A percentile compares a stretch with the other conserved stretches of the same genome.
These are phyloP conservation scores for Umimayanthus kanabou DNA, from an alignment of 92 coral and sea anemone genomes.

Conservation along the genomic window DNA sequence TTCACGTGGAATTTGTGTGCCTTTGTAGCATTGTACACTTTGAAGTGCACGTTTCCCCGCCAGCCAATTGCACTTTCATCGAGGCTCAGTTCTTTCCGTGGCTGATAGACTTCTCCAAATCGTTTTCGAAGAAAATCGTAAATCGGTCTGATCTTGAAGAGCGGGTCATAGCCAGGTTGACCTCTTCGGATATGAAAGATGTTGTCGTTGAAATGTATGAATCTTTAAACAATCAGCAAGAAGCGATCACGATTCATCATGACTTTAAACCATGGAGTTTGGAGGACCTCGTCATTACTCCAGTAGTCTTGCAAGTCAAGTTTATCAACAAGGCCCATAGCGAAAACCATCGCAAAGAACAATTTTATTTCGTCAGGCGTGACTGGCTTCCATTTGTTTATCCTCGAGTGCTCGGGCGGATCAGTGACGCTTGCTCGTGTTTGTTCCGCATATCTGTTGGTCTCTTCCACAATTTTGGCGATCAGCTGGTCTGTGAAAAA, in stretches of 20 bases:
- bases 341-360: slow-evolving; percentile 41
- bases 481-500: too few species aligned
- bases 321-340: slow-evolving; percentile 38
- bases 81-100: slow-evolving; percentile 25
- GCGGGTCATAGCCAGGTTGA: slow-evolving; percentile 47
- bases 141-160: slow-evolving; percentile 63
- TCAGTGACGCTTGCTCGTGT: too few species aligned
- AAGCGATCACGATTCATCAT: slow-evolving; percentile 47
- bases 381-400: slow-evolving; percentile 30
- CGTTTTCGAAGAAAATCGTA: slow-evolving; percentile 44
- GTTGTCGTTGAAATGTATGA: slow-evolving; percentile 63
- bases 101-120: slow-evolving; percentile 33
- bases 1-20: slow-evolving; percentile 44
- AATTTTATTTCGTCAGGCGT: slow-evolving; percentile 21
- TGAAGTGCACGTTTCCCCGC: slow-evolving; percentile 36
- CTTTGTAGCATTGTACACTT: slow-evolving; percentile 36
- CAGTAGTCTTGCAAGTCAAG: slow-evolving; percentile 45
- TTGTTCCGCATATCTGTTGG: too few species aligned
- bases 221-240: slow-evolving; percentile 37
- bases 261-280: slow-evolving; percentile 32
- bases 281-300: slow-evolving; percentile 33
- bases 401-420: too few species aligned
- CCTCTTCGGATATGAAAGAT: slow-evolving; percentile 44
- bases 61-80: slow-evolving; percentile 49
- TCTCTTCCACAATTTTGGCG: too few species aligned